These are phyloP conservation scores for Empis stercorea DNA, from an alignment of 2,888 invertebrate genomes.

Conservation along the genomic window DNA sequence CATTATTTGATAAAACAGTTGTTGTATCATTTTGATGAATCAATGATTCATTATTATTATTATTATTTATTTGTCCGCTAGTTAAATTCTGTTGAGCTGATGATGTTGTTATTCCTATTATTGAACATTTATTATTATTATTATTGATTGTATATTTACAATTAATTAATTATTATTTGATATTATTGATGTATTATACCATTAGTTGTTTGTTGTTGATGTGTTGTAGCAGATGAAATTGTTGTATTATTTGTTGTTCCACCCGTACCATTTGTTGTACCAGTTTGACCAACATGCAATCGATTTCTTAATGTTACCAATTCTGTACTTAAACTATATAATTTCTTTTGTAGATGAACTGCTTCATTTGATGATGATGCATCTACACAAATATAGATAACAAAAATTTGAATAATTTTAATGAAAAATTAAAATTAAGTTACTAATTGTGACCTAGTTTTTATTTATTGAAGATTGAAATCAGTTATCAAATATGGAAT, in stretches of 20 bases:
- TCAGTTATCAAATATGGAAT: too few species aligned
- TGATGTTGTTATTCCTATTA: too few species aligned
- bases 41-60: too few species aligned
- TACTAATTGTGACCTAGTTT: too few species aligned
- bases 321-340: slow-evolving; percentile 82
- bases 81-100: too few species aligned
- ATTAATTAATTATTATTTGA: not conserved
- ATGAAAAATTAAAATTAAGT: not conserved
- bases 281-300: slow-evolving; percentile 60
- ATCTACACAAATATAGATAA: too few species aligned
- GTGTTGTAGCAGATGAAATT: not conserved
- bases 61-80: too few species aligned
- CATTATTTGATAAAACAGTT: not conserved
- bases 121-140: too few species aligned
- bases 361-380: slow-evolving; percentile 91
- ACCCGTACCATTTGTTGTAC: slow-evolving; percentile 15
- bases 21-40: not conserved
- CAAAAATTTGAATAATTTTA: not conserved
- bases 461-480: too few species aligned
- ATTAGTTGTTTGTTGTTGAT: not conserved
- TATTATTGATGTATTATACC: not conserved
- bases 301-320: slow-evolving; percentile 83
- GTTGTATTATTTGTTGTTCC: not conserved
- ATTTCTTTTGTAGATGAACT: slow-evolving; percentile 80
- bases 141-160: too few species aligned